Percentiles rank a stretch among this genome's conserved stretches.
Conservation (phyloP, 2,113 vertebrate genomes). For the Onychostruthus taczanowskii region DNA sequence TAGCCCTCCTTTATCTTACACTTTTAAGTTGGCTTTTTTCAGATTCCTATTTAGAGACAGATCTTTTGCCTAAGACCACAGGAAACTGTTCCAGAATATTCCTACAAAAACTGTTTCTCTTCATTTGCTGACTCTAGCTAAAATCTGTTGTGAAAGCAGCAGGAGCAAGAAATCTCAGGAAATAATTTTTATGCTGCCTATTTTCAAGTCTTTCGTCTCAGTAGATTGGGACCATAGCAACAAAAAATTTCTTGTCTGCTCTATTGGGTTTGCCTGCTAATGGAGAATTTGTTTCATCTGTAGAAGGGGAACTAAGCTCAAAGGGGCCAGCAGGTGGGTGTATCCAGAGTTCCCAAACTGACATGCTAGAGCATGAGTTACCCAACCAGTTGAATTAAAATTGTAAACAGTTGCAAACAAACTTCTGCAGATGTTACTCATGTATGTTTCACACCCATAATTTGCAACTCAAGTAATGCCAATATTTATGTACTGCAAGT, state of each 20-base stretch:
- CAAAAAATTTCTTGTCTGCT: background rate
- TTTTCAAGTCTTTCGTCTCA: background rate
- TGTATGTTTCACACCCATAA: conserved; percentile 41
- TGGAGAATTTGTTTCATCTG: background rate
- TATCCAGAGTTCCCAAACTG: background rate
- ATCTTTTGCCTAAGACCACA: background rate
- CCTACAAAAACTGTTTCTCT: background rate
- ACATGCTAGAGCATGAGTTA: background rate
- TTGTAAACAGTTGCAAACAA: conserved; percentile 26
- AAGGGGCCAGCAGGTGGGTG: background rate
- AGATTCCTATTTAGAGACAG: background rate
- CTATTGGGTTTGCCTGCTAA: background rate
- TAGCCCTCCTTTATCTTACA: background rate
- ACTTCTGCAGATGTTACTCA: conserved; percentile 48
- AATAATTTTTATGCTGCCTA: background rate
- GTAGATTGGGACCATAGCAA: background rate
- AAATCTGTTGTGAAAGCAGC: background rate
- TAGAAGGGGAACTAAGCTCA: background rate
- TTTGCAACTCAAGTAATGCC: conserved; percentile 51
- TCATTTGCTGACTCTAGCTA: background rate
- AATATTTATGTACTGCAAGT: conserved; percentile 40
- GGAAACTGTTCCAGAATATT: background rate
- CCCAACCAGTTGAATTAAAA: conserved; percentile 27
- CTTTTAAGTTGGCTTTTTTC: background rate
- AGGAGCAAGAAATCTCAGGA: background rate